phyloP scores from a whole-genome alignment of 2,888 invertebrate genomes.

The Trilocha varians region DNA sequence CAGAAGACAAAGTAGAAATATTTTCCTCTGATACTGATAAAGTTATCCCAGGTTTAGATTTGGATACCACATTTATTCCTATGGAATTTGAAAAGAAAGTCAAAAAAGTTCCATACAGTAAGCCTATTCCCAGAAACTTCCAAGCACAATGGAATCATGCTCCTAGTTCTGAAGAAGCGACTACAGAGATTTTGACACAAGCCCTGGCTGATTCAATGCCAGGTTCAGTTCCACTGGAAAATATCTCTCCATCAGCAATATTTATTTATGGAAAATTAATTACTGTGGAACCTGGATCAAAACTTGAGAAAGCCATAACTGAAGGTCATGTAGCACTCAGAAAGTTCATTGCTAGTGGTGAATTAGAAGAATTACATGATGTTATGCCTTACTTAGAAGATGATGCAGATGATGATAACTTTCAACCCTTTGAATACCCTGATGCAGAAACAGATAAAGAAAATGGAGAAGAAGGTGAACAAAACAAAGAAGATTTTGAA shows the following conservation, averaged over 20 bases:
- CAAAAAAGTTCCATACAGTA: constrained; percentile 93
- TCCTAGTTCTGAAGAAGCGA: constrained; percentile 65
- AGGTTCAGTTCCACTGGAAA: constrained; percentile 83
- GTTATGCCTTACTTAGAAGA: constrained; percentile 81
- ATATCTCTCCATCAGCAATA: constrained; percentile 85
- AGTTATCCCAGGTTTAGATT: constrained; percentile 89
- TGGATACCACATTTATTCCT: constrained; percentile 77
- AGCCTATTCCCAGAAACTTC: constrained; percentile 96
- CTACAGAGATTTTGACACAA: constrained; percentile 78
- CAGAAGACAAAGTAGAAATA: constrained; percentile 92
- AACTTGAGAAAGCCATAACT: constrained; percentile 81
- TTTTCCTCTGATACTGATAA: constrained; percentile 74
- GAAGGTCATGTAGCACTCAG: constrained; percentile 85
- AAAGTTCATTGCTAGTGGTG: constrained; percentile 84
- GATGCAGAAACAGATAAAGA: constrained; percentile 37
- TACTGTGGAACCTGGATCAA: constrained; percentile 83
- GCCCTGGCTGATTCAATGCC: constrained; percentile 83
- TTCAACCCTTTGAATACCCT: constrained; percentile 61
- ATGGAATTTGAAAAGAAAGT: constrained; percentile 82
- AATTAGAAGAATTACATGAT: constrained; percentile 85
- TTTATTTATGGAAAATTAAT: constrained; percentile 88
- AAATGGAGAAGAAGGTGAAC: constrained; percentile 27
- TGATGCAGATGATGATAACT: constrained; percentile 68
- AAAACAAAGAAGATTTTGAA: constrained; percentile 38
- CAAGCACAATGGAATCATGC: constrained; percentile 97